Evolutionary conservation across 1,140 invertebrate genomes (phyloP), one percentile per base, ranked within the genome.

Genomic region (Lucilia sericata): DNA sequence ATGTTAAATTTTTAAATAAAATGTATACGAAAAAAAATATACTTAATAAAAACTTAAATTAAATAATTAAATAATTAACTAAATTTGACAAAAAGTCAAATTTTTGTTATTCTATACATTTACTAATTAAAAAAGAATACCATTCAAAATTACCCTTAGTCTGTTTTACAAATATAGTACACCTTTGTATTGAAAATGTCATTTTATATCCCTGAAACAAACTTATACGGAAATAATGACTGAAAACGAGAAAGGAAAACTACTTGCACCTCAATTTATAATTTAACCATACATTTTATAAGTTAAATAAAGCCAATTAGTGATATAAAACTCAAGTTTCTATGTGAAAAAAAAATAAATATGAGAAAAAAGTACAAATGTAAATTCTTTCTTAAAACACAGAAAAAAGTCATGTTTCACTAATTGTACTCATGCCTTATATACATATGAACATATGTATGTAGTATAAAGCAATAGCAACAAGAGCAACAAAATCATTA

Each of bases 241-340:
- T n/a, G n/a, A 25, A 70, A 70, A 70, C n/a, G 13, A 55, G 14
- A 14, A 55, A 13, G 17, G 13, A 55, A 55, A 55, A 55, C 7
- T 12, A 55, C 51, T 55, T n/a, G 13, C 51, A 55, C 51, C 7
- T 70, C 65, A 70, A 70, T 70, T 70, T 60, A 60, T 60, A n/a
- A 70, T 70, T 70, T n/a, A 10, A 21, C 21, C 65, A 70, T 70
- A 21, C 65, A 70, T 70, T 70, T 70, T 70, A 10, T 21, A 70
- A 70, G 19, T 70, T 70, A 70, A 70, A 70, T 70, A 70, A 70
- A 19, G 65, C 65, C 65, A 70, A 70, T 70, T 70, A 70, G 65
- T 70, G 65, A 19, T 5, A 25, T 70, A 19, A 70, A 70, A 21
- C 12, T 25, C 65, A 70, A 70, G 65, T 25, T 70, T 70, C 65